phyloP scores from a whole-genome alignment of 2,113 vertebrate genomes.

The Oncorhynchus kisutch region DNA sequence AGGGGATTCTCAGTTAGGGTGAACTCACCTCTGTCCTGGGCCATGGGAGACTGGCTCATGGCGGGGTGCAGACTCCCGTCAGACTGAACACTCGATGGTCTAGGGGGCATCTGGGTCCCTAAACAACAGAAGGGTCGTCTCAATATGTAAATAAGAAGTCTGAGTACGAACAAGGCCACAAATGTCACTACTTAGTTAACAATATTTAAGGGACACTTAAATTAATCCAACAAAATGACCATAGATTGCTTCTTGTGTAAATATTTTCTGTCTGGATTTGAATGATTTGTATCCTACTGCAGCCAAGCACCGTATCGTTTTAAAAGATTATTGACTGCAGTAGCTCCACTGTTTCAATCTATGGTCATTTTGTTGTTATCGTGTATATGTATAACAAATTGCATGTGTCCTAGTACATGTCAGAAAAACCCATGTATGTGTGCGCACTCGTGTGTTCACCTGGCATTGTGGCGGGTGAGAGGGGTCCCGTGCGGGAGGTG shows the following conservation, averaged over 20 bases:
- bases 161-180: no score
- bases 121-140: conserved; percentile 21
- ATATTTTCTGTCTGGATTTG: no score
- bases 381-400: not conserved
- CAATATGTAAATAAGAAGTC: not conserved
- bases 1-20: not conserved
- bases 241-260: no score
- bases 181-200: not conserved
- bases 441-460: conserved; percentile 67
- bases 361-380: not conserved
- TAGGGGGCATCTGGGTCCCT: conserved; percentile 97
- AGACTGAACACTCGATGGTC: conserved; percentile 95
- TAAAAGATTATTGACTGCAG: no score
- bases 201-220: no score
- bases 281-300: no score
- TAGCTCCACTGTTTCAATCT: no score
- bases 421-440: not conserved
- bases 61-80: conserved; percentile 91
- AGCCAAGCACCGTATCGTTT: no score
- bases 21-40: conserved; percentile 91
- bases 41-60: conserved; percentile 92
- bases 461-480: conserved; percentile 96
- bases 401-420: not conserved
- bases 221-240: no score
- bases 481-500: conserved; percentile 91